Evolutionary conservation across 2,888 invertebrate genomes (phyloP), one percentile per base, ranked within the genome.

Genomic region (Scaptomyza polygonia): DNA sequence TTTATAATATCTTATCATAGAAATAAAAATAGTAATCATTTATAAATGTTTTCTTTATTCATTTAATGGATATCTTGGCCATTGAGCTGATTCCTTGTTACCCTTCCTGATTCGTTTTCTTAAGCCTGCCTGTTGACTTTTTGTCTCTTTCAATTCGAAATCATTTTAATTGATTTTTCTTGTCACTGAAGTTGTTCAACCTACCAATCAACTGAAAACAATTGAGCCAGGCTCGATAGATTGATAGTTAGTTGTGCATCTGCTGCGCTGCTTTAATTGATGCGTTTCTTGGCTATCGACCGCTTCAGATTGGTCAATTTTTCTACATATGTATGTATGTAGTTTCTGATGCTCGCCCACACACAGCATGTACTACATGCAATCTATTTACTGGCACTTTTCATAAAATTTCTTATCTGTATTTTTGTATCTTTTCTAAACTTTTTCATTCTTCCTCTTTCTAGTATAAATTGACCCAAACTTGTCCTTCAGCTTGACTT

Each of bases 151-250:
- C 86, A 83, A 77, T 75, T 83, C 72, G 86, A 75, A 83, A 88
- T 86, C 83, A 88, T 86, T 86, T 88, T 86, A 86, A 84, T 84
- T 84, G 84, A 84, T 86, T 84, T 84, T 84, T 81, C 83, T 83
- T 84, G 88, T 75, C 58, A 75, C 55, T 68, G 67, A 67, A 54
- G 57, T 70, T 69, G 52, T 52, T 67, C 79, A 72, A 67, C 70
- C 71, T 70, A 62, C 48, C 83, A 71, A 66, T 80, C 73, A 73
- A n/a, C n/a, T n/a, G n/a, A n/a, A 62, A 44, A 32, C 58, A 47
- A 47, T 56, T 70, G 47, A 64, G 58, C 34, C 65, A 12, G 16
- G 14, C 39, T 39, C 18, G 18, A 27, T 18, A 25, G 18, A 27
- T 18, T n/a, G 12, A 47, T 14, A 16, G 34, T 6, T 36, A 14